These are phyloP conservation scores for Drosophila asahinai DNA, from an alignment of 1,140 invertebrate genomes.

Conservation along the genomic window DNA sequence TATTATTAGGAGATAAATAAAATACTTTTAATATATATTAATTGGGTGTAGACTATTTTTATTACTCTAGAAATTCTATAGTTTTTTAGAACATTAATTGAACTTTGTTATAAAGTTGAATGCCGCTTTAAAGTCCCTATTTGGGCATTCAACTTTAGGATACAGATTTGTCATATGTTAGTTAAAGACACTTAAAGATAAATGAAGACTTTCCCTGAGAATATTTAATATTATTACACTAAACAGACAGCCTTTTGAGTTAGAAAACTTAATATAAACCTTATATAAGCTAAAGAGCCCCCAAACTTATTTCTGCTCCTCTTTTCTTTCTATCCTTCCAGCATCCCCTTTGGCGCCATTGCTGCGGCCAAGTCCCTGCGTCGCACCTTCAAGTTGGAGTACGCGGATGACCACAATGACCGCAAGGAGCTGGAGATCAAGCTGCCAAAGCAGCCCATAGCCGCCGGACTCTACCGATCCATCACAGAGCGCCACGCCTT, in stretches of 20 bases:
- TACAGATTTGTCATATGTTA: neutral
- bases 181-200: too few species aligned
- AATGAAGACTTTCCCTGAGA: too few species aligned
- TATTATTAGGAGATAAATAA: neutral
- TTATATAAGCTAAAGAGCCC: neutral
- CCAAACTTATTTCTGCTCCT: neutral
- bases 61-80: neutral
- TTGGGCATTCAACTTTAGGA: too few species aligned
- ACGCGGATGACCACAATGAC: constrained; percentile 89
- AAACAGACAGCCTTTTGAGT: neutral
- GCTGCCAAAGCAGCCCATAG: constrained; percentile 91
- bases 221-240: too few species aligned
- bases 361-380: constrained; percentile 91
- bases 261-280: neutral
- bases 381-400: constrained; percentile 91
- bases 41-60: neutral
- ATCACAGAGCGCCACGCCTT: constrained; percentile 96
- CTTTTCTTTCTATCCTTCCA: constrained; percentile 74
- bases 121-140: too few species aligned
- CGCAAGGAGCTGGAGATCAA: constrained; percentile 91
- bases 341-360: constrained; percentile 93
- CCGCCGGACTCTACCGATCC: constrained; percentile 93
- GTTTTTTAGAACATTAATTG: neutral
- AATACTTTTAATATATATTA: too few species aligned
- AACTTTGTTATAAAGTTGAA: neutral